Base-by-base conservation (phyloP, 2,797 vertebrate genomes). In the Crossoptilon crossoptilon region DNA sequence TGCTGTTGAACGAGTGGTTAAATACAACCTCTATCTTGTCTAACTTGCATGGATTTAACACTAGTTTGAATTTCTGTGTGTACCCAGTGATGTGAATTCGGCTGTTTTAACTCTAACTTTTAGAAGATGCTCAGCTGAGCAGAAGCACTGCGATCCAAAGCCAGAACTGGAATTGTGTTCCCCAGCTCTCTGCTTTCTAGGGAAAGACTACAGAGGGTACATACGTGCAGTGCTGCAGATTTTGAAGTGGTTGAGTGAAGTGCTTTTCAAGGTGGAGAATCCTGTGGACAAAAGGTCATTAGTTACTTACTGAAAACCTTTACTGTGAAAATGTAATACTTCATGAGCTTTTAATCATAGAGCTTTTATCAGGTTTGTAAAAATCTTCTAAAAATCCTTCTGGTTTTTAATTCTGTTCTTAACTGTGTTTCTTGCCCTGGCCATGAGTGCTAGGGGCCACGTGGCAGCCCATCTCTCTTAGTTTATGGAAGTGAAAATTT, bases 381-480 rank as follows among this genome's bases (percentile, higher is more conserved):
- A 74, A 76, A 72, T 55, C 33, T 81, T 35, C 22, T 71, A 23
- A 68, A 74, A 84, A 58, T 64, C 39, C 26, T 37, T 62, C 14
- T 31, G 10, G 11, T 51, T 81, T 87, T 81, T 72, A 76, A 58
- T 6, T 3, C 19, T 41, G 16, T 53, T 82, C 33, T 44, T 39
- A 56, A 53, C 41, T 16, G 22, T 51, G 14, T 67, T 75, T 43
- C 41, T 6, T 21, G 5, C 23, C 64, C 29, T 27, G 19, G 29
- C 79, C 69, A 68, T n/a, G 64, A 33, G 58, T 9, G 7, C 48
- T 64, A 37, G n/a, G 58, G 87, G 48, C 35, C 41, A 6, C 5
- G 0, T 33, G 33, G 18, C 35, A 73, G 29, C 16, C 53, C 22
- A 1, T 5, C 31, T 17, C 1, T 14, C 1, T 14, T 89, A 44